phyloP scores from a whole-genome alignment of 2,113 vertebrate genomes.

The Platysternon megacephalum region DNA sequence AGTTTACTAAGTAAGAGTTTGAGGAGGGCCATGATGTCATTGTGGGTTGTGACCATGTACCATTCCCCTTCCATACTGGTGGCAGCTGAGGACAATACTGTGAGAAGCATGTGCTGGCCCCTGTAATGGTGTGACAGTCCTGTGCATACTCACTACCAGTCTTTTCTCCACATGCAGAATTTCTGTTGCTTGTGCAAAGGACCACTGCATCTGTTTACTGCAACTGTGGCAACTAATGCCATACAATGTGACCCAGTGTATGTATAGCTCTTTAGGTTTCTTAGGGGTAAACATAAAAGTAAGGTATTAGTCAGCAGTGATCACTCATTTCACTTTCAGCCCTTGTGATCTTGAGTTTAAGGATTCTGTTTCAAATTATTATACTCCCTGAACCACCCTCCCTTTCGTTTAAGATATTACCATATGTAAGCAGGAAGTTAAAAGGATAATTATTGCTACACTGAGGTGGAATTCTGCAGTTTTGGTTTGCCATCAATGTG shows the following conservation, averaged over 20 bases:
- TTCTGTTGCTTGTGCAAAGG: not conserved
- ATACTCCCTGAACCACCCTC: not conserved
- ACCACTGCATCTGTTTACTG: not conserved
- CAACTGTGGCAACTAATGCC: not conserved
- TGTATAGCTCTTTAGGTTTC: not conserved
- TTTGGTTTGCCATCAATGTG: not conserved
- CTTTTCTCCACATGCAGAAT: not conserved
- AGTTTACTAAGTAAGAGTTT: not conserved
- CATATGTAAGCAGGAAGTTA: not conserved
- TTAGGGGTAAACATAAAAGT: constrained; percentile 8
- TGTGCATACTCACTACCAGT: not conserved
- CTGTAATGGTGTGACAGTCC: not conserved
- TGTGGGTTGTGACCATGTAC: not conserved
- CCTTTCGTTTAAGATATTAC: not conserved
- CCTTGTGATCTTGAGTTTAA: not conserved
- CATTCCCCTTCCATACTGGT: not conserved
- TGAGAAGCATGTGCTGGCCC: not conserved
- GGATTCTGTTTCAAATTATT: not conserved
- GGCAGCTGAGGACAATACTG: not conserved
- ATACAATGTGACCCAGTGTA: not conserved
- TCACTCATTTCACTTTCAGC: not conserved
- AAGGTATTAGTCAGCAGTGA: not conserved
- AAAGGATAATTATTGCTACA: not conserved
- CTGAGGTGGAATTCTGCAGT: not conserved
- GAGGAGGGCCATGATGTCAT: not conserved